Conservation (phyloP, 2,113 vertebrate genomes). For the Notechis scutatus region DNA sequence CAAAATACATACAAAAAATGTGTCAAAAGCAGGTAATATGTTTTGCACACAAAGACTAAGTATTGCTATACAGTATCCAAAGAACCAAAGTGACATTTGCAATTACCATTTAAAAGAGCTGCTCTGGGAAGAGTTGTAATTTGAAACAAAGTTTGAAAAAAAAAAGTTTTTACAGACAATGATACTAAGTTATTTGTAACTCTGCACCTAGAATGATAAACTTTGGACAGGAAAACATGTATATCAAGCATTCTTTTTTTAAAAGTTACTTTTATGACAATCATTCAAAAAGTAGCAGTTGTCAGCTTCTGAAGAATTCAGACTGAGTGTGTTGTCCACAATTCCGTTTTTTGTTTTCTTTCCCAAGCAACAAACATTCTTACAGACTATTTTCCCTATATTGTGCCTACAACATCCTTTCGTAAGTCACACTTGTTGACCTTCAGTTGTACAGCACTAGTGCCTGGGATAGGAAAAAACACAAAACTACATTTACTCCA, state of each 20-base stretch:
- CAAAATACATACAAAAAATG: neutral
- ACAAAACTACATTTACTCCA: neutral
- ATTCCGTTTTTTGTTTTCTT: neutral
- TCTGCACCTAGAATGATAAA: neutral
- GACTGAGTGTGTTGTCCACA: neutral
- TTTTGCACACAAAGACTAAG: neutral
- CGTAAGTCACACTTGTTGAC: neutral
- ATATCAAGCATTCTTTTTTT: neutral
- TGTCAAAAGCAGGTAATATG: neutral
- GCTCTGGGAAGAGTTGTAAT: neutral
- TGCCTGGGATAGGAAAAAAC: neutral
- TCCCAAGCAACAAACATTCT: neutral
- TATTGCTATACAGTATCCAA: neutral
- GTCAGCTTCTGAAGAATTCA: conserved; percentile 3
- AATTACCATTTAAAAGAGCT: neutral
- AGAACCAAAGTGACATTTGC: neutral
- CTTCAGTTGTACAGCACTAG: neutral
- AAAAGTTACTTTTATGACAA: neutral
- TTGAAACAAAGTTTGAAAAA: neutral
- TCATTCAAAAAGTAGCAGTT: neutral
- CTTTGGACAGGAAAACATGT: neutral
- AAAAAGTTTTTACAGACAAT: neutral
- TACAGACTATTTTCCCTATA: neutral
- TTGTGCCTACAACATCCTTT: neutral
- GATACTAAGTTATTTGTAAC: neutral